Evolutionary conservation across 2,113 vertebrate genomes (phyloP), one percentile per base, ranked within the genome.

Genomic region (Hoplias malabaricus): DNA sequence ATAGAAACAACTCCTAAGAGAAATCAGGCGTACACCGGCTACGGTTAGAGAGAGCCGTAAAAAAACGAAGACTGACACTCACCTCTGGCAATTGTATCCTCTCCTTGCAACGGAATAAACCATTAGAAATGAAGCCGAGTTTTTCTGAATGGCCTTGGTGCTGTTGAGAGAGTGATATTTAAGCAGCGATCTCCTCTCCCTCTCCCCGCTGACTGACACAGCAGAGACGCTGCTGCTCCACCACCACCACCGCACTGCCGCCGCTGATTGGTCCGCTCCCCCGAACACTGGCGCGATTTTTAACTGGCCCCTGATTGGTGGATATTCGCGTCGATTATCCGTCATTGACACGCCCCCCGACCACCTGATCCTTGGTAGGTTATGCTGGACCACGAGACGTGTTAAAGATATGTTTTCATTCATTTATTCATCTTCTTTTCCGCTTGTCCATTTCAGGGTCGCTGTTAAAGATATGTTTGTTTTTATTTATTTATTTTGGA

Each of bases 341-440:
- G 16, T 23, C 29, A 14, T 13, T 5, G 11, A 75, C 85, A 70
- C 79, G 40, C 75, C 69, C 59, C 34, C 25, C 38, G 70, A n/a
- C 78, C 86, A 87, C 81, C 88, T 87, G 86, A 75, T 72, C 61
- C 68, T 69, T 57, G 48, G 54, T 3, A 40, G 34, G 48, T 12
- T 40, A 7, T 19, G 5, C 13, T 12, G 16, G 56, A 67, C 42
- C 36, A 59, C n/a, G n/a, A n/a, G n/a, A n/a, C n/a, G 36, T 25
- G 13, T 19, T 10, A n/a, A n/a, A n/a, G 4, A 19, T 16, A 0
- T 11, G 4, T 9, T 21, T 21, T 21, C 11, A n/a, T 36, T 10
- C 10, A 36, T 63, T 19, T 11, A 36, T 36, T n/a, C 3, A n/a
- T 3, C 36, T 19, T 16, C n/a, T 19, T 10, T 34, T 6, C n/a